A percentile compares a stretch with the other conserved stretches of the same genome.
Evolutionary conservation across 2,113 vertebrate species (phyloP).

Genomic region (Columbina picui): DNA sequence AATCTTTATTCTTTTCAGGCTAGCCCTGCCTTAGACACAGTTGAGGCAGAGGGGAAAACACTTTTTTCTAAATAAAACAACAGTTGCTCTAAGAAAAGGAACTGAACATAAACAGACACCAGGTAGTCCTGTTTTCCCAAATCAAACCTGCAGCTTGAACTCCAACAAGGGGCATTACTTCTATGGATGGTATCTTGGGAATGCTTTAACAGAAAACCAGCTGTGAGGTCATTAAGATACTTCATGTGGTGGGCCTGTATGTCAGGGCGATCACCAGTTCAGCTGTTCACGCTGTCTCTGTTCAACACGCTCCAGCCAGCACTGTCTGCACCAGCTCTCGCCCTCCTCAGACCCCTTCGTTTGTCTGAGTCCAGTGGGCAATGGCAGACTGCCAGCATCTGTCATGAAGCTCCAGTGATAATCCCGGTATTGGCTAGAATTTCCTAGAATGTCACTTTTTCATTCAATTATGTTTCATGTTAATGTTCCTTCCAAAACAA

Average conservation of each 20-base stretch:
- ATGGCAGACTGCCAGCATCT: background rate
- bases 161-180: background rate
- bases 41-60: background rate
- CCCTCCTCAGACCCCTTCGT: background rate
- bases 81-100: background rate
- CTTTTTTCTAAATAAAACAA: background rate
- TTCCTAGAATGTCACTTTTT: background rate
- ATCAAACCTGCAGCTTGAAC: background rate
- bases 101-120: background rate
- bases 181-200: background rate
- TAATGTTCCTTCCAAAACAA: background rate
- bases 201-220: background rate
- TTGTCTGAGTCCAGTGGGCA: background rate
- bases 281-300: background rate
- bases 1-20: background rate
- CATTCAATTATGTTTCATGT: rapidly evolving
- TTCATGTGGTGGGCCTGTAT: background rate
- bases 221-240: background rate
- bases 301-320: background rate
- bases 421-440: background rate
- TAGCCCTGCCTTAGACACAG: background rate
- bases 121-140: background rate
- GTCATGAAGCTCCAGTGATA: background rate
- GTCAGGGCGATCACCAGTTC: background rate
- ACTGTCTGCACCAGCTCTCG: background rate